Conservation (phyloP, 2,797 vertebrate species). For the Microctenopoma lineatum region DNA sequence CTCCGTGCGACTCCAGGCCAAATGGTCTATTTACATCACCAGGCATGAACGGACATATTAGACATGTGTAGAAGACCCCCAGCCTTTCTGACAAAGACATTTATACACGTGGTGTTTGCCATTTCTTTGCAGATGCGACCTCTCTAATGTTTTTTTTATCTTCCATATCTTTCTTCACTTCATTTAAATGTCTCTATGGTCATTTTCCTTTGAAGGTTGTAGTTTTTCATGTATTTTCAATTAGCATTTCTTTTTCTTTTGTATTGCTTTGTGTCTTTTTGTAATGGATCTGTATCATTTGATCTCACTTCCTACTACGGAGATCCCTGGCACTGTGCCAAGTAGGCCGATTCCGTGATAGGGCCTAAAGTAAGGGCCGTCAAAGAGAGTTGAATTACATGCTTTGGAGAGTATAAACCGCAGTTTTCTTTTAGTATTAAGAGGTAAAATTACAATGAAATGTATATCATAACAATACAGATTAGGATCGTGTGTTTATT, state of each 20-base stretch:
- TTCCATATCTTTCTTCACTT: not conserved
- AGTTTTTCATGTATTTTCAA: not conserved
- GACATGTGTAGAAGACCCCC: not conserved
- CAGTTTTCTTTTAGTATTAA: no score
- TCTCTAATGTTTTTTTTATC: not conserved
- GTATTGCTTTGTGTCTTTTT: not conserved
- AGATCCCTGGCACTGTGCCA: not conserved
- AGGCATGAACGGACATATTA: constrained; percentile 9
- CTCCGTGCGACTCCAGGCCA: constrained; percentile 41
- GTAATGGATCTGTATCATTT: not conserved
- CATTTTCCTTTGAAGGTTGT: not conserved
- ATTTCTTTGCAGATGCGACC: not conserved
- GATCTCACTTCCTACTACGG: not conserved
- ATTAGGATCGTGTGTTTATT: constrained; percentile 8
- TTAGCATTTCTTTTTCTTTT: not conserved
- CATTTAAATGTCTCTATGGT: not conserved
- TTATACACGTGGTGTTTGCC: no score
- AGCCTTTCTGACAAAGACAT: not conserved
- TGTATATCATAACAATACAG: constrained; percentile 4
- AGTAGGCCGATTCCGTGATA: not conserved
- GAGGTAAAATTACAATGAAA: no score
- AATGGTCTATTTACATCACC: constrained; percentile 32
- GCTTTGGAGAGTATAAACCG: no score
- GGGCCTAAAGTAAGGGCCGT: not conserved
- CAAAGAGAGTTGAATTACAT: not conserved